A percentile compares a stretch with the other conserved stretches of the same genome.
Evolutionary conservation across 2,888 invertebrate genomes (phyloP).

Genomic region (Scotopteryx bipunctaria): DNA sequence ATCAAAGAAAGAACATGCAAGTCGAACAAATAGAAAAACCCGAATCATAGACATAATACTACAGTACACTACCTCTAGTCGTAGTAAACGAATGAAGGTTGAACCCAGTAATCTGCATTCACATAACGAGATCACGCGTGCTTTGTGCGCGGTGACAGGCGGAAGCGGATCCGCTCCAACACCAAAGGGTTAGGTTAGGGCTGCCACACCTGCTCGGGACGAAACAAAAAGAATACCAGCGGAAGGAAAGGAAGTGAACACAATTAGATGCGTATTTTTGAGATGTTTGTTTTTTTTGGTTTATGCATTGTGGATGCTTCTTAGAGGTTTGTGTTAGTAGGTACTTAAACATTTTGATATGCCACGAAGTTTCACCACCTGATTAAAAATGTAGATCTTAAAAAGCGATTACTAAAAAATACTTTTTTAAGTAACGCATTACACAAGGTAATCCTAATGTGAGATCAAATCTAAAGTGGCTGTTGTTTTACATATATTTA

Average conservation of each 20-base stretch:
- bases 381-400: no score
- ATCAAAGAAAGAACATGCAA: constrained; percentile 9
- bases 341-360: no score
- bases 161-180: constrained; percentile 53
- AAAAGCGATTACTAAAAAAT: no score
- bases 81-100: no score
- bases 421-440: no score
- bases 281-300: constrained; percentile 25
- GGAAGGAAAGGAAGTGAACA: constrained; percentile 50
- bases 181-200: constrained; percentile 55
- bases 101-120: constrained; percentile 43
- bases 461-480: no score
- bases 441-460: no score
- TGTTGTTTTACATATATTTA: no score
- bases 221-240: constrained; percentile 44
- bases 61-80: constrained; percentile 10
- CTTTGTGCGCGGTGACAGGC: constrained; percentile 55
- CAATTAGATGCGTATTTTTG: constrained; percentile 36
- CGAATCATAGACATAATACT: constrained; percentile 3
- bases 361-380: no score
- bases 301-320: not conserved
- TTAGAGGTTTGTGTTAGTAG: no score
- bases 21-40: not conserved
- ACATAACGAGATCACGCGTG: constrained; percentile 54
- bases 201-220: constrained; percentile 71